Evolutionary conservation across 2,888 invertebrate species (phyloP).

Genomic region (Nomada fucata): DNA sequence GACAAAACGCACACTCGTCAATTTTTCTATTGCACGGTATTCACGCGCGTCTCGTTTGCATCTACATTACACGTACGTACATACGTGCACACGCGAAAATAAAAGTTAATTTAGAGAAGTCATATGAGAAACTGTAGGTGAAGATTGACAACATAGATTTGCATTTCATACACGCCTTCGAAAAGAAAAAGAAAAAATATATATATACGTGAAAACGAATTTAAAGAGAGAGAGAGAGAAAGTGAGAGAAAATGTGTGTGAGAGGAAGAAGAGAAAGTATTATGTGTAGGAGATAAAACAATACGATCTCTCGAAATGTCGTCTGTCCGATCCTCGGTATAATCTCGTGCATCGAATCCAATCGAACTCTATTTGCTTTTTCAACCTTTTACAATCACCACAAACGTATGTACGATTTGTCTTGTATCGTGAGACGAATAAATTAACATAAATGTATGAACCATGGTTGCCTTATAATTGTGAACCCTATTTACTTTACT

Average conservation of each 20-base stretch:
- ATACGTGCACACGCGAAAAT: constrained; percentile 19
- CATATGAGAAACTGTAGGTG: constrained; percentile 2
- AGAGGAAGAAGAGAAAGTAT: constrained; percentile 7
- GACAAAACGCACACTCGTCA: constrained; percentile 72
- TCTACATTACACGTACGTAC: constrained; percentile 30
- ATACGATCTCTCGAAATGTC: constrained; percentile 52
- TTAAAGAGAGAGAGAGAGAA: background rate
- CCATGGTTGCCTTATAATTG: no score
- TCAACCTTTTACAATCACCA: constrained; percentile 77
- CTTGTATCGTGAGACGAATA: constrained; percentile 79
- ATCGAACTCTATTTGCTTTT: constrained; percentile 77
- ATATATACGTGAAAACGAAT: constrained; percentile 8
- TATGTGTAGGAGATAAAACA: constrained; percentile 14
- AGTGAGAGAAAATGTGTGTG: no score
- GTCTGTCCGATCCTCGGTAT: constrained; percentile 68
- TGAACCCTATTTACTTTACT: background rate
- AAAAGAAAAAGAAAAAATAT: constrained; percentile 21
- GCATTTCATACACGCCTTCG: constrained; percentile 57
- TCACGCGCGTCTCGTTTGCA: constrained; percentile 57
- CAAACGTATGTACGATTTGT: constrained; percentile 76
- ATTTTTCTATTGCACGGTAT: constrained; percentile 77
- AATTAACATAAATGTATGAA: constrained; percentile 77
- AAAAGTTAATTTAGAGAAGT: background rate
- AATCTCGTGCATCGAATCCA: constrained; percentile 75
- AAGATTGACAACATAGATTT: constrained; percentile 49